These are phyloP conservation scores for Lasioglossum villosulum DNA, from an alignment of 2,888 invertebrate genomes.

Conservation along the genomic window DNA sequence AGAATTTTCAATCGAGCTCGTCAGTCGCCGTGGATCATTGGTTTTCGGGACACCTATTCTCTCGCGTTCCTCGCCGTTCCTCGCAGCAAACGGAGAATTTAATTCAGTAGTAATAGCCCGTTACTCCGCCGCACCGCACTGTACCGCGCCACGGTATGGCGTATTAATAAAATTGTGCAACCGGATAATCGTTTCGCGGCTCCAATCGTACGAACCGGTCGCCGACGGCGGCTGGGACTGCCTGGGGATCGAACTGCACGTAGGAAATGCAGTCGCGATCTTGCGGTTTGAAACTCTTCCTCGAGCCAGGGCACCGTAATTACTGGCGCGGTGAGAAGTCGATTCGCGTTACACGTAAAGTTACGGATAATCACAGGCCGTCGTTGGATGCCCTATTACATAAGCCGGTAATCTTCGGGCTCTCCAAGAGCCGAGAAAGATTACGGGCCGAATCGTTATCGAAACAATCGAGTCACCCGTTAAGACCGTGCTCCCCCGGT, in stretches of 20 bases:
- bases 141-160: neutral
- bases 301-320: slow-evolving; percentile 29
- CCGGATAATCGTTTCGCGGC: slow-evolving; percentile 14
- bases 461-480: neutral
- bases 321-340: slow-evolving; percentile 24
- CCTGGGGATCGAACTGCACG: neutral
- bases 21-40: neutral
- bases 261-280: slow-evolving; percentile 45
- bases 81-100: neutral
- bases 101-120: slow-evolving; percentile 5
- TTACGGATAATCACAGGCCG: slow-evolving; percentile 37
- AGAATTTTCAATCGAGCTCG: neutral
- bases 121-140: neutral
- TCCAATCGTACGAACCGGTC: slow-evolving; percentile 4
- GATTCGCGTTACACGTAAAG: slow-evolving; percentile 45
- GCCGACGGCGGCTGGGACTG: neutral
- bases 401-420: slow-evolving; percentile 31
- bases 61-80: slow-evolving; percentile 7
- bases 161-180: slow-evolving; percentile 52
- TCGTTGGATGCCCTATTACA: slow-evolving; percentile 42
- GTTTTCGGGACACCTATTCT: neutral
- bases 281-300: slow-evolving; percentile 41
- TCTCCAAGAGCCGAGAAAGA: neutral
- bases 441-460: neutral
- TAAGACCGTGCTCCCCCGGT: neutral